Percentiles rank a stretch among this genome's conserved stretches.
Conservation (phyloP, 2,888 invertebrate species). For the Eristalis tenax region DNA sequence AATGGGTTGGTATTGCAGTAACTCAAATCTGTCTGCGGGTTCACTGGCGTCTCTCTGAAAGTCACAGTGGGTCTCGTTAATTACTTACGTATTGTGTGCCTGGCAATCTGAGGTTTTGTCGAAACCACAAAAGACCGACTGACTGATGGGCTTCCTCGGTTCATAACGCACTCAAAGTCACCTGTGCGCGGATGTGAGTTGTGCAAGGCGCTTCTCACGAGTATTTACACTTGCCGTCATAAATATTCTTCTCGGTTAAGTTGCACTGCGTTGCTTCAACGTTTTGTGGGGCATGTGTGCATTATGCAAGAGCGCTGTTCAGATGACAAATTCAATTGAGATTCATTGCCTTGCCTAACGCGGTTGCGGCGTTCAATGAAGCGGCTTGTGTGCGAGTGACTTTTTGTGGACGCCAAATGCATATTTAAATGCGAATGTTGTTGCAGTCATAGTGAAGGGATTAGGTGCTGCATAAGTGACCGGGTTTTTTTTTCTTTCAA, state of each 20-base stretch:
- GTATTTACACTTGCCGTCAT: slow-evolving; percentile 34
- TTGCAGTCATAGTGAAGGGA: not conserved
- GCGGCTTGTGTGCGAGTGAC: not conserved
- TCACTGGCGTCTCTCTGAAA: too few relatives aligned
- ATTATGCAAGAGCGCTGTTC: not conserved
- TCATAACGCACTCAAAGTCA: not conserved
- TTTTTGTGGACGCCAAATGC: not conserved
- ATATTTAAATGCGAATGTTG: not conserved
- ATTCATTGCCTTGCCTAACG: not conserved
- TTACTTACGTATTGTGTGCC: slow-evolving; percentile 15
- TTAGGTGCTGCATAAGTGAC: not conserved
- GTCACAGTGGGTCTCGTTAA: slow-evolving; percentile 11
- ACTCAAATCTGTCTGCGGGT: slow-evolving; percentile 18
- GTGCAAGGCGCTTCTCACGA: slow-evolving; percentile 47
- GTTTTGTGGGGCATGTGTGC: slow-evolving; percentile 39
- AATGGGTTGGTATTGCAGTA: slow-evolving; percentile 47
- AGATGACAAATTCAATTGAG: slow-evolving; percentile 5
- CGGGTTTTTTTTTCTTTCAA: not conserved
- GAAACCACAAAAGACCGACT: not conserved
- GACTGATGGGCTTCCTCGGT: not conserved
- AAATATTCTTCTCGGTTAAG: slow-evolving; percentile 32
- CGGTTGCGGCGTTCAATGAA: not conserved
- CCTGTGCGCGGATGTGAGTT: not conserved
- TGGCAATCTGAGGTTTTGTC: not conserved
- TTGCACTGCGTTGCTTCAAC: slow-evolving; percentile 24